phyloP scores from a whole-genome alignment of 1,140 invertebrate species.

The Pseudomyrmex pallidus region DNA sequence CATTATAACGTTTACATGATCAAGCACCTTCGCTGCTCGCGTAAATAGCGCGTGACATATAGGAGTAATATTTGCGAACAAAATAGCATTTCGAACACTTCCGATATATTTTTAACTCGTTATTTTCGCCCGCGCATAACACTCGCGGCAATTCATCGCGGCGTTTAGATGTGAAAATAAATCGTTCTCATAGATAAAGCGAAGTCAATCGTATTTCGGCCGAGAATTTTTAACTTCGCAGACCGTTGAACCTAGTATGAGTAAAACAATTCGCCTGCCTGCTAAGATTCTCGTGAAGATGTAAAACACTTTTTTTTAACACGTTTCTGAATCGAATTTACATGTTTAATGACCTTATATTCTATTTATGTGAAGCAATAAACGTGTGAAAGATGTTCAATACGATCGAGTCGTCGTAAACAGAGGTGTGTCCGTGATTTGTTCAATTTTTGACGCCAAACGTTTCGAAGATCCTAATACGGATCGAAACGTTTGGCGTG shows the following conservation, averaged over 20 bases:
- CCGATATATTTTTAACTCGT: conserved; percentile 38
- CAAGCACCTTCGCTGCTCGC: no score
- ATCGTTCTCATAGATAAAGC: not conserved
- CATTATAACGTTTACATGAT: not conserved
- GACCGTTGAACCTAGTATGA: conserved; percentile 17
- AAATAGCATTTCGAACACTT: not conserved
- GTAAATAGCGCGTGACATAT: conserved; percentile 2
- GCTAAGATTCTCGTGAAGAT: conserved; percentile 5
- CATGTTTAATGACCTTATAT: no score
- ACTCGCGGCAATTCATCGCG: conserved; percentile 26
- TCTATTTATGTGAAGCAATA: no score
- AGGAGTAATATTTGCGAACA: not conserved
- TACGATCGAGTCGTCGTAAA: no score
- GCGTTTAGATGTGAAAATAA: conserved; percentile 38
- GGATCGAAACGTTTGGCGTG: no score
- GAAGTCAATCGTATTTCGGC: not conserved
- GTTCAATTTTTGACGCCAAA: no score
- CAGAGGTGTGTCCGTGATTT: no score
- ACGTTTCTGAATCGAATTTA: not conserved
- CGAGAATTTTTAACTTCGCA: not conserved
- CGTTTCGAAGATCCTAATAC: no score
- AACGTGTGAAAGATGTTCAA: no score
- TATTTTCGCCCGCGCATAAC: conserved; percentile 9
- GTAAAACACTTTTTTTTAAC: not conserved
- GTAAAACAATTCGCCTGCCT: not conserved